Conservation (phyloP, 1,140 invertebrate species). For the Drosophila bifasciata region DNA sequence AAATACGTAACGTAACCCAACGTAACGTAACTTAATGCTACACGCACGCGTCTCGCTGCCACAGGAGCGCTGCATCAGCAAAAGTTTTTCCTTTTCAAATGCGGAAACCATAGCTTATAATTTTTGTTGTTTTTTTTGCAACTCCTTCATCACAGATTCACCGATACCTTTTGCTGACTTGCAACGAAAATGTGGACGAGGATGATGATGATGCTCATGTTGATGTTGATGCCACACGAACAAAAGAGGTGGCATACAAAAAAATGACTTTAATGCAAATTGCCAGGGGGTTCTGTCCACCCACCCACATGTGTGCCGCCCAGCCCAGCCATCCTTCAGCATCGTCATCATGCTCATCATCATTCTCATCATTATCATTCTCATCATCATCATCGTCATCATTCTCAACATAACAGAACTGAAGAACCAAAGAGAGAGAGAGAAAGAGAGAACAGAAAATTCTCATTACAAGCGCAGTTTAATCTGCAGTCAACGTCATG, state of each 20-base stretch:
- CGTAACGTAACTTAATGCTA: conserved; percentile 81
- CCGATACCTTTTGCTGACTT: too few species aligned
- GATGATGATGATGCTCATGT: too few species aligned
- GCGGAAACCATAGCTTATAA: too few species aligned
- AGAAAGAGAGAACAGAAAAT: conserved; percentile 54
- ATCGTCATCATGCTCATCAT: conserved; percentile 30
- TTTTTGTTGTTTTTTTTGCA: too few species aligned
- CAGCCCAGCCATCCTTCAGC: conserved; percentile 11
- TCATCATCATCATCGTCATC: conserved; percentile 27
- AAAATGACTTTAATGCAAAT: conserved; percentile 74
- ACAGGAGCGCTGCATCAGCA: conserved; percentile 50
- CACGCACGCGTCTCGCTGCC: conserved; percentile 40
- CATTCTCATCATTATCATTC: conserved; percentile 24
- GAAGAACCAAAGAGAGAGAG: too few species aligned
- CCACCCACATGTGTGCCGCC: not conserved
- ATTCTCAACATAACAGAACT: conserved; percentile 11
- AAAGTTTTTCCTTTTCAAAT: too few species aligned
- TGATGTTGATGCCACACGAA: too few species aligned
- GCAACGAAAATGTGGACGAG: too few species aligned
- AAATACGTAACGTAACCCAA: too few species aligned
- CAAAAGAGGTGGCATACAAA: conserved; percentile 40
- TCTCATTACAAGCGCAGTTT: conserved; percentile 80
- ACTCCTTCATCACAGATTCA: too few species aligned
- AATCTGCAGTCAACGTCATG: conserved; percentile 64
- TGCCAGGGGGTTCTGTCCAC: conserved; percentile 55